Evolutionary conservation across 2,797 vertebrate species (phyloP), one percentile per base, ranked within the genome.

Genomic region (Siniperca scherzeri): DNA sequence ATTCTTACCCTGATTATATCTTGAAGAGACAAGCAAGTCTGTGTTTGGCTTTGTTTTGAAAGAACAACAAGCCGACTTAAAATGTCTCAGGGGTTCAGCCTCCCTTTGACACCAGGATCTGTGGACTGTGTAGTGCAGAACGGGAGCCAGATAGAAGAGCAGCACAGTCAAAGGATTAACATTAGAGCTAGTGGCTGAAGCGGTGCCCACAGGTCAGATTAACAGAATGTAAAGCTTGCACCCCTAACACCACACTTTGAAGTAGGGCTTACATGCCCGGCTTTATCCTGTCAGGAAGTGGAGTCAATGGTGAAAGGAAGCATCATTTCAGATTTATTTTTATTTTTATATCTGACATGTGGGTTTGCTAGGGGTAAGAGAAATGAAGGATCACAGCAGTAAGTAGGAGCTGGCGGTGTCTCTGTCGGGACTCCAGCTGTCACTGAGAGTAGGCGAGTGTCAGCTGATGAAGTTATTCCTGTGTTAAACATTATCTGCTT

Each of bases 121-220:
- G 85, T 70, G 83, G 67, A 71, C 80, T 74, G 76, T 79, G 77
- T 60, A 27, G 81, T 11, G 77, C 79, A 53, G 69, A 74, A 75
- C 22, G 2, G 75, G 61, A 75, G 80, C 59, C 21, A 38, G 84
- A 81, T 53, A 64, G 85, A 81, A 8, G 77, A 79, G 84, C 78
- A 55, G 65, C 69, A 64, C 82, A 91, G 87, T 87, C 17, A 52
- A 56, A 80, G 93, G 93, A 93, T 93, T 91, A 93, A 74, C 87
- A 89, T 88, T 80, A 62, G 85, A 88, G 89, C 90, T 82, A 70
- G 86, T 89, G 88, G 91, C 89, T 91, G 55, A 90, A 88, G 86
- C 73, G 38, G 56, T 84, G 90, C 86, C 91, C 92, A 90, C 87
- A 92, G 92, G 91, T 93, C 91, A 92, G 93, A 93, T 94, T 91